phyloP scores from a whole-genome alignment of 30 jellyfish, hydroid and myxozoan genomes.

The Hydractinia echinata region DNA sequence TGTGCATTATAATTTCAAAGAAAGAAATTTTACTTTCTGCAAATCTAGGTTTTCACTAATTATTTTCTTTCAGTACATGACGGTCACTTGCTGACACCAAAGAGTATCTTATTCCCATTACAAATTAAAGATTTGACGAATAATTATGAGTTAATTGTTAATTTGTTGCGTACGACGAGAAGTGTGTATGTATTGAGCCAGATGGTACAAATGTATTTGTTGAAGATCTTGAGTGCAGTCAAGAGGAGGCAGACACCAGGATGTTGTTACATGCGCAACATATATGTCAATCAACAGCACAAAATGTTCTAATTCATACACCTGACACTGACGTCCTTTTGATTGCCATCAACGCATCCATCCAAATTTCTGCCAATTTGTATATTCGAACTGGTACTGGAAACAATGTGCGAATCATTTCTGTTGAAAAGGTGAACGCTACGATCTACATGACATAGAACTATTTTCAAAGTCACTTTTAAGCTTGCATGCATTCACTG shows the following conservation, averaged over 20 bases:
- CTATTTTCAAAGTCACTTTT: constrained; percentile 20
- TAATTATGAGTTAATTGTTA: constrained; percentile 14
- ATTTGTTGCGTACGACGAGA: neutral
- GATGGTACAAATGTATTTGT: neutral
- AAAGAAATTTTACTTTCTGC: no score
- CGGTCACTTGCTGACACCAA: constrained; percentile 10
- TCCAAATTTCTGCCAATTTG: constrained; percentile 4
- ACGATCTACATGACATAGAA: constrained; percentile 3
- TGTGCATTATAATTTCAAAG: no score
- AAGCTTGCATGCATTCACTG: constrained; percentile 40
- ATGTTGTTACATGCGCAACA: neutral
- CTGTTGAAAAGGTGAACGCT: constrained; percentile 27
- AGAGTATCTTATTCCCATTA: constrained; percentile 19
- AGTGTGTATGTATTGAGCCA: neutral
- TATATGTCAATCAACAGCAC: neutral
- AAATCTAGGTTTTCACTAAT: no score
- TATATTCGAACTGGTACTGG: constrained; percentile 32
- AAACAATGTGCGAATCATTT: constrained; percentile 33
- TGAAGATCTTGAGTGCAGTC: constrained; percentile 10
- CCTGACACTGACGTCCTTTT: constrained; percentile 2
- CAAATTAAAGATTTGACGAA: neutral
- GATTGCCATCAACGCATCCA: neutral
- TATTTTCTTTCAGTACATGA: no score
- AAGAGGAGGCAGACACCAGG: no score
- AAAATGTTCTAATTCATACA: neutral